Evolutionary conservation across 2,888 invertebrate species (phyloP).

Genomic region (Dendrolimus pini): DNA sequence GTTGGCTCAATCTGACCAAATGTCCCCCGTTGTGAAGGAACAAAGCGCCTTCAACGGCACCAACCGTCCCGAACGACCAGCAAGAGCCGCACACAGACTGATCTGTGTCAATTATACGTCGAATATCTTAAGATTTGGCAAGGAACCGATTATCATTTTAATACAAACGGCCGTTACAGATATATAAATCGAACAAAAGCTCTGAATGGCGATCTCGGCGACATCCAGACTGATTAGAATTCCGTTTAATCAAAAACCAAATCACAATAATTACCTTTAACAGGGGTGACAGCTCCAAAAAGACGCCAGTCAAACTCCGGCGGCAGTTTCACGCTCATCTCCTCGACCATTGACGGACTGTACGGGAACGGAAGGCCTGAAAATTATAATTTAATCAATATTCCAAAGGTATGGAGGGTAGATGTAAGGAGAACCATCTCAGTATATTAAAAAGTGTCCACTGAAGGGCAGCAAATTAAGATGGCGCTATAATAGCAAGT

Average conservation of each 20-base stretch:
- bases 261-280: slow-evolving; percentile 80
- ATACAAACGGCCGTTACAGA: too few species aligned
- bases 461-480: too few species aligned
- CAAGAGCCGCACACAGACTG: slow-evolving; percentile 98
- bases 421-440: too few species aligned
- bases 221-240: too few species aligned
- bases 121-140: too few species aligned
- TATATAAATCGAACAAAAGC: too few species aligned
- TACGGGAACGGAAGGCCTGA: slow-evolving; percentile 88
- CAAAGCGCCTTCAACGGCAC: slow-evolving; percentile 93
- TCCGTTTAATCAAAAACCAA: too few species aligned
- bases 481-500: too few species aligned
- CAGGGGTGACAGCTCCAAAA: slow-evolving; percentile 94
- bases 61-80: slow-evolving; percentile 97
- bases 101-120: slow-evolving; percentile 70
- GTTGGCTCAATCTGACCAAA: slow-evolving; percentile 90
- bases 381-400: background rate
- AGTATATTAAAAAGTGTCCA: too few species aligned
- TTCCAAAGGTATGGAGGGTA: too few species aligned
- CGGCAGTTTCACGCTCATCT: slow-evolving; percentile 77
- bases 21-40: slow-evolving; percentile 89
- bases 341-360: slow-evolving; percentile 62
- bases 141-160: too few species aligned
- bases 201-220: too few species aligned
- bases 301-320: slow-evolving; percentile 92